Base-by-base conservation (phyloP, 2,888 invertebrate species). In the Hemithea aestivaria region DNA sequence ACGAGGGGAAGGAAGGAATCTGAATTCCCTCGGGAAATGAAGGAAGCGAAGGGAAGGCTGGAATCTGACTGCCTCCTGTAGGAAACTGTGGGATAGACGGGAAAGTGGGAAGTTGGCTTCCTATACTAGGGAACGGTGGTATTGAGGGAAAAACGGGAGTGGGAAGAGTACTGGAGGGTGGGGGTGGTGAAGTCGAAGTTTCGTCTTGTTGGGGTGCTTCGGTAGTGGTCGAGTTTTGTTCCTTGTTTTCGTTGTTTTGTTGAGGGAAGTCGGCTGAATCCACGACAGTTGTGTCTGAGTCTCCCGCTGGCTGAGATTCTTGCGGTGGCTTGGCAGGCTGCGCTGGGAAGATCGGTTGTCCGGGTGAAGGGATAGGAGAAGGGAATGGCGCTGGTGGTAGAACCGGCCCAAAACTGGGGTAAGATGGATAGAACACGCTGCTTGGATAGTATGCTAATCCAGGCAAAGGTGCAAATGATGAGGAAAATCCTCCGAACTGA, bases 271-370 rank as follows among this genome's bases (percentile, higher is more conserved):
- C 79, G 2, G 81, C 77, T 3, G 85, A 82, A 25, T 87, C 85
- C 22, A 85, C 59, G 0, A 85, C 75, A n/a, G 80, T 57, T 1
- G 80, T 66, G 32, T 85, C 84, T 8, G 71, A 59, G 34, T 83
- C 83, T 2, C 77, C 77, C 0, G 61, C 45, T 7, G 65, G 57
- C 30, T 68, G 62, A 16, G 61, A 36, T 9, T 55, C 50, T 9
- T 41, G 37, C 7, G 46, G 40, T n/a, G 53, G 49, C 5, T 16
- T 16, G 3, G 2, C 16, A 4, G 30, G 30, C 8, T 10, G 20
- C 5, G n/a, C 11, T 2, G 34, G 34, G 10, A 30, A 22, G 6
- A 7, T 3, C 11, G 27, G 35, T 8, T 27, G 22, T 6, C 7
- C 11, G 21, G 6, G 11, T 7, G 1, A 27, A 22, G 25, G 25